Percentiles rank a stretch among this genome's conserved stretches.
Conservation (phyloP, 2,113 vertebrate genomes). For the Campylorhamphus procurvoides region DNA sequence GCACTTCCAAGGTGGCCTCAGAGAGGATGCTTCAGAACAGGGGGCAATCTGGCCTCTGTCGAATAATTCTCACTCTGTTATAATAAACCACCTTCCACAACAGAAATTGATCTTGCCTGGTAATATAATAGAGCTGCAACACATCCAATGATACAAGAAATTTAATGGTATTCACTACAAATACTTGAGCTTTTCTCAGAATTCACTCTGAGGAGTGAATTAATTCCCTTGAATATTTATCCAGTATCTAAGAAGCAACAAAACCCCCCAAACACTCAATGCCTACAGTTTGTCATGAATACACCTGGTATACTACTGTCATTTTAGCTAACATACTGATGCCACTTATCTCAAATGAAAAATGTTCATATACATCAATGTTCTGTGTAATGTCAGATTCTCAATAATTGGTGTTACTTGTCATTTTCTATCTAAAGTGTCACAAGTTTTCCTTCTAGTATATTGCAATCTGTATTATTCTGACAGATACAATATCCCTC, state of each 20-base stretch:
- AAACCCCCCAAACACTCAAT: not conserved
- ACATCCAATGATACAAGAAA: not conserved
- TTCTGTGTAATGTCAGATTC: not conserved
- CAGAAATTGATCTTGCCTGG: not conserved
- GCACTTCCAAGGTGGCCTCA: not conserved
- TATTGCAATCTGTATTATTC: not conserved
- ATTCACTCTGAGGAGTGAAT: not conserved
- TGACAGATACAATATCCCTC: not conserved
- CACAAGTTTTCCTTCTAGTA: not conserved
- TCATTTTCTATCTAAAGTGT: not conserved
- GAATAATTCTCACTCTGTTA: not conserved
- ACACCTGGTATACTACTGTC: not conserved
- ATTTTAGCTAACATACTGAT: not conserved
- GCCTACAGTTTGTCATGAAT: not conserved
- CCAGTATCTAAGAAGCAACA: not conserved
- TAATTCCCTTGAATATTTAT: not conserved
- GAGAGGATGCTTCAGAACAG: not conserved
- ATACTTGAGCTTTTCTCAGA: not conserved
- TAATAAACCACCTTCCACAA: not conserved
- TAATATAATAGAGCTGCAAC: not conserved
- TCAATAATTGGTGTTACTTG: not conserved
- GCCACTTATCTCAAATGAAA: not conserved
- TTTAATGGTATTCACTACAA: not conserved
- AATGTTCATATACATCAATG: not conserved
- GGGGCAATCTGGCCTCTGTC: not conserved